A percentile compares a stretch with the other conserved stretches of the same genome.
These are phyloP conservation scores for Peromyscus eremicus DNA, from an alignment of 2,797 vertebrate species.

Conservation along the genomic window DNA sequence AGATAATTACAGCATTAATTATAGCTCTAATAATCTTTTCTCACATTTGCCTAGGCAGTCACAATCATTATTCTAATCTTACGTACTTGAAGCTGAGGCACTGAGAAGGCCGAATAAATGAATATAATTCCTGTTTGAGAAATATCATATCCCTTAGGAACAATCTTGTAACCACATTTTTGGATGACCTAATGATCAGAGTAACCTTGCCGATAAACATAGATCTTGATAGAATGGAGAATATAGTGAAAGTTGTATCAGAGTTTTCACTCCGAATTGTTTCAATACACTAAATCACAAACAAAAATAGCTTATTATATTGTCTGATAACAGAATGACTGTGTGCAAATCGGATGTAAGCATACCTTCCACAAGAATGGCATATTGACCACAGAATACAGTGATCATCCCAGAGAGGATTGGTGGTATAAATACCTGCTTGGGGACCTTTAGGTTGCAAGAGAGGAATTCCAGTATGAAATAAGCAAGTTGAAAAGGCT, in stretches of 20 bases:
- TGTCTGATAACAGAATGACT: neutral
- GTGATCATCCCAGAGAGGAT: neutral
- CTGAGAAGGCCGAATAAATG: fast-evolving
- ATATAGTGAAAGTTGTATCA: neutral
- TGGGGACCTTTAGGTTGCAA: no score
- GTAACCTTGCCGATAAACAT: fast-evolving
- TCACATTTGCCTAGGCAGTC: neutral
- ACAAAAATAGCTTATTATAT: neutral
- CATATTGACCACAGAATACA: neutral
- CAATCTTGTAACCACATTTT: neutral
- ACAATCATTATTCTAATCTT: neutral
- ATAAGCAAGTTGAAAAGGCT: fast-evolving
- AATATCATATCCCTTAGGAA: neutral
- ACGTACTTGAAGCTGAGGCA: neutral
- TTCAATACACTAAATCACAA: neutral
- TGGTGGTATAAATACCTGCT: no score
- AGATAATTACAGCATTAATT: neutral
- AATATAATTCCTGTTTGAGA: neutral
- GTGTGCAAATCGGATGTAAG: neutral
- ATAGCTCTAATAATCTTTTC: neutral
- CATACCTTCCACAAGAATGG: fast-evolving
- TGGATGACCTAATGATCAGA: fast-evolving
- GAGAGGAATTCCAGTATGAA: neutral
- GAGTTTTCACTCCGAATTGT: neutral
- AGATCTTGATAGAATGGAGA: neutral